Percentiles rank a stretch among this genome's conserved stretches.
phyloP scores from a whole-genome alignment of 1,140 invertebrate genomes.

The Phymastichus coffea region DNA sequence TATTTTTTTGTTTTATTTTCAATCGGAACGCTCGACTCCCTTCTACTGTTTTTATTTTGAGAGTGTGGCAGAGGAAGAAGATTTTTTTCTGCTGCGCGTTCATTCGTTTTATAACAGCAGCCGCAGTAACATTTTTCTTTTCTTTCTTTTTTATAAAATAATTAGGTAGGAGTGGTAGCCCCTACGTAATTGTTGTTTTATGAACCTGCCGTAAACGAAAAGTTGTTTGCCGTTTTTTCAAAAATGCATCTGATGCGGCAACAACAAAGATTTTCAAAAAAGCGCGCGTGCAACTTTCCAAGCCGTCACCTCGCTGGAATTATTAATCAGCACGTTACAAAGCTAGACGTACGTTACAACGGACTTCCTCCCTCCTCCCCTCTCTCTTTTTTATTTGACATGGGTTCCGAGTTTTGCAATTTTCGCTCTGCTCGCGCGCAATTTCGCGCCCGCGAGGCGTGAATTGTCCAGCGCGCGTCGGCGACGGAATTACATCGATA shows the following conservation, averaged over 20 bases:
- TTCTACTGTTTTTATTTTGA: no score
- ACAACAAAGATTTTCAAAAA: no score
- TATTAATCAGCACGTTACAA: constrained; percentile 40
- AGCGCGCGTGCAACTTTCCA: constrained; percentile 25
- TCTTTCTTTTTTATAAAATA: no score
- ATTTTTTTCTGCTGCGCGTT: no score
- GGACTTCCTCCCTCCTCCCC: neutral
- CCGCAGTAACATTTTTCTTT: no score
- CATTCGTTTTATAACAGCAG: no score
- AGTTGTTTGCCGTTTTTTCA: no score
- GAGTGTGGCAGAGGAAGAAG: no score
- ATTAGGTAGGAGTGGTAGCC: no score
- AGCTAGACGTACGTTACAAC: constrained; percentile 11
- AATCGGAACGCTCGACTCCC: neutral
- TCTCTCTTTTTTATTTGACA: constrained; percentile 14
- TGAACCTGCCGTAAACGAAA: no score
- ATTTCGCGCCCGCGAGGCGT: constrained; percentile 40
- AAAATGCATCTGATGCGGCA: no score
- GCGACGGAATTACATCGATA: constrained; percentile 29
- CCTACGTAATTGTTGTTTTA: no score
- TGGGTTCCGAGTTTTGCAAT: constrained; percentile 17
- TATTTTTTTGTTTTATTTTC: constrained; percentile 6
- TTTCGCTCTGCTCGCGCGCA: constrained; percentile 17
- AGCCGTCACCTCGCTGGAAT: constrained; percentile 31
- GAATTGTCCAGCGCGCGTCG: constrained; percentile 27